Evolutionary conservation across 2,113 vertebrate genomes (phyloP).

Genomic region (Regulus satrapa): DNA sequence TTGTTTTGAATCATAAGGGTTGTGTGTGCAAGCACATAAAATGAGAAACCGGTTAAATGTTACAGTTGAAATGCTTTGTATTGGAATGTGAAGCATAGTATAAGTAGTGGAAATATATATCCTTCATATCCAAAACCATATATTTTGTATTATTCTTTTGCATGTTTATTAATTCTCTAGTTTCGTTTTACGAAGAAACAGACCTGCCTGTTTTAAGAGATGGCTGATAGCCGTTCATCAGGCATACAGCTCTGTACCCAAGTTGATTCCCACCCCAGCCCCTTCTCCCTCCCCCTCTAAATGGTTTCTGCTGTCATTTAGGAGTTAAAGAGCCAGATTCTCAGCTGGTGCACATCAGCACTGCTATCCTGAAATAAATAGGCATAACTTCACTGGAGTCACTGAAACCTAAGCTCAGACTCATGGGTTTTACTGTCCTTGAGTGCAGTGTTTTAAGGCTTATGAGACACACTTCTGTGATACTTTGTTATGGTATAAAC

Average conservation of each 20-base stretch:
- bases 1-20: constrained; percentile 31
- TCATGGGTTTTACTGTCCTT: background rate
- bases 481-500: constrained; percentile 48
- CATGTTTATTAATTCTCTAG: background rate
- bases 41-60: constrained; percentile 31
- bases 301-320: background rate
- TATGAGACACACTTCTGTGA: background rate
- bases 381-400: constrained; percentile 11
- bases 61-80: constrained; percentile 34
- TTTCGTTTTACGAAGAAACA: constrained; percentile 35
- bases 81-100: background rate
- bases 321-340: constrained; percentile 15
- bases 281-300: background rate
- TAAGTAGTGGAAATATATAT: constrained; percentile 1
- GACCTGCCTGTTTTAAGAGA: background rate
- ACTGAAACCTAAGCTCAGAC: constrained; percentile 26
- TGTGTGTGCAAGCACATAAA: constrained; percentile 12
- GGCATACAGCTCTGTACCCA: background rate
- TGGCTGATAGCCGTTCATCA: background rate
- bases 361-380: constrained; percentile 21
- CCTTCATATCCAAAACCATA: background rate
- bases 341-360: constrained; percentile 51
- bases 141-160: background rate
- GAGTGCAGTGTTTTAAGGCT: background rate
- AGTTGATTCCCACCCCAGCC: background rate